A percentile compares a stretch with the other conserved stretches of the same genome.
Conservation (phyloP, 2,888 invertebrate genomes). For the Venusia cambrica region DNA sequence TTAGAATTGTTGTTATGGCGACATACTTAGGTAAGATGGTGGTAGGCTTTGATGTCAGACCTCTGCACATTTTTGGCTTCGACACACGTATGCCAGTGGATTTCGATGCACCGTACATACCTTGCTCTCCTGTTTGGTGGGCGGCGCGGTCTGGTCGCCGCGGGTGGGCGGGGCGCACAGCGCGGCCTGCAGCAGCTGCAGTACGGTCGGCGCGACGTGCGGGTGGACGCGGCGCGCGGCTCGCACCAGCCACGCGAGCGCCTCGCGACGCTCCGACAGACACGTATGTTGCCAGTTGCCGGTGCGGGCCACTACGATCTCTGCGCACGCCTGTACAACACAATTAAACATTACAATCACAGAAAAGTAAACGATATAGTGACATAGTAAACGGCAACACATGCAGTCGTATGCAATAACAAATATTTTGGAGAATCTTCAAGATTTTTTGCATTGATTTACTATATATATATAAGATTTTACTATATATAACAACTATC, state of each 20-base stretch:
- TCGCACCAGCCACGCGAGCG: slow-evolving; percentile 90
- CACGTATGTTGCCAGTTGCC: slow-evolving; percentile 98
- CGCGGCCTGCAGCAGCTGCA: slow-evolving; percentile 94
- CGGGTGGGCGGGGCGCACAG: slow-evolving; percentile 81
- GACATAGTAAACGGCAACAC: no score
- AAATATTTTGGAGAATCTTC: no score
- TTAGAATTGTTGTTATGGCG: no score
- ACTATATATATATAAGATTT: no score
- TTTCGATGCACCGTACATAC: no score
- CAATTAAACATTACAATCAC: neutral
- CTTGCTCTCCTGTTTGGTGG: slow-evolving; percentile 25
- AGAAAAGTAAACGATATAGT: neutral
- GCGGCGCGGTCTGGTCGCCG: slow-evolving; percentile 7
- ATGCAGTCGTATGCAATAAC: no score
- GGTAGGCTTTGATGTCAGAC: no score
- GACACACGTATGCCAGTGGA: no score
- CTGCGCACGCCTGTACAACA: slow-evolving; percentile 88
- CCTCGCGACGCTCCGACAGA: slow-evolving; percentile 84
- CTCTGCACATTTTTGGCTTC: no score
- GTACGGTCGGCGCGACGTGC: slow-evolving; percentile 93
- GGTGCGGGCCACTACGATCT: slow-evolving; percentile 94
- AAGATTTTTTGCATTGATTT: no score
- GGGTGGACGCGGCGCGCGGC: slow-evolving; percentile 94
- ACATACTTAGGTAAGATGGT: no score
- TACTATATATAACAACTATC: no score